phyloP scores from a whole-genome alignment of 2,113 vertebrate genomes.

The Periophthalmodon schlosseri region DNA sequence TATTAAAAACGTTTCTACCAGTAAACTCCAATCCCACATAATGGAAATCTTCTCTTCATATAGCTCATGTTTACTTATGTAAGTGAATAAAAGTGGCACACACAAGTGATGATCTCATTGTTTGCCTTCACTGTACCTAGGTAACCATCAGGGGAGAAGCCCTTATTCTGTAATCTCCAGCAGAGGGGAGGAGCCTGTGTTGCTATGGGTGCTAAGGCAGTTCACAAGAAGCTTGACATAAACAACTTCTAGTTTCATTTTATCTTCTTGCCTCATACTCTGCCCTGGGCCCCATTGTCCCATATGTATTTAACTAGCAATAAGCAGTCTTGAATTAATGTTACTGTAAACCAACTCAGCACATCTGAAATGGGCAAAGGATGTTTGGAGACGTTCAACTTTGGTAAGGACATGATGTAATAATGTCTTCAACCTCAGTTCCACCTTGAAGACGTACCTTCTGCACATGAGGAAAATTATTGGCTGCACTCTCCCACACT shows the following conservation, averaged over 20 bases:
- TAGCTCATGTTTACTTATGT: background rate
- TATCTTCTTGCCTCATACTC: background rate
- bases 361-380: background rate
- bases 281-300: background rate
- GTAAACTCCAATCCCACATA: background rate
- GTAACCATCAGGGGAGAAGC: background rate
- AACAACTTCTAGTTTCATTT: constrained; percentile 14
- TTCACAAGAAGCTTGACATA: constrained; percentile 27
- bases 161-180: constrained; percentile 27
- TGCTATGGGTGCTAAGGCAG: constrained; percentile 11
- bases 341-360: background rate
- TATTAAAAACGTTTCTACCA: background rate
- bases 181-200: constrained; percentile 5
- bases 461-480: constrained; percentile 28
- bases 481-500: constrained; percentile 3
- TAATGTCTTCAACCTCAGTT: constrained; percentile 11
- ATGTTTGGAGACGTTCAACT: background rate
- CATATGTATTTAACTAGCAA: background rate
- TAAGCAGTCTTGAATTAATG: background rate
- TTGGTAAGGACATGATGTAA: background rate
- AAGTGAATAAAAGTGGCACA: background rate
- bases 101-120: constrained; percentile 3
- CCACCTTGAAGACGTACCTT: constrained; percentile 26
- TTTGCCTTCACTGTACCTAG: background rate
- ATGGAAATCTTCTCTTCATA: background rate